Evolutionary conservation across 2,113 vertebrate species (phyloP), one percentile per base, ranked within the genome.

Genomic region (Clarias magur): DNA sequence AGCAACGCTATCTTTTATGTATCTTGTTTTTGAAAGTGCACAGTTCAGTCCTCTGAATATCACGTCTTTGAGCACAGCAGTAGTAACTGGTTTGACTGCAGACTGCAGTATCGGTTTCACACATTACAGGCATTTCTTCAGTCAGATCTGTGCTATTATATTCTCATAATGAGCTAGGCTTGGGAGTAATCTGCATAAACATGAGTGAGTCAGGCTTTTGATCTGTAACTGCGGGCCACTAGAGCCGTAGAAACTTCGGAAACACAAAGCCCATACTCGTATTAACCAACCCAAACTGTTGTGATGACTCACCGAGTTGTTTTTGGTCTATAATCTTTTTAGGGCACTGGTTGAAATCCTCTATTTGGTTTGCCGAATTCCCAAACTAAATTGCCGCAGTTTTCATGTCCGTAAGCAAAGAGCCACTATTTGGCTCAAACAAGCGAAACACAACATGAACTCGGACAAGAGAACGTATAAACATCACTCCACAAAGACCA

Each of bases 251-350:
- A 53, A 79, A 30, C 59, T n/a, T 48, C 70, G 63, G 38, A 21
- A 85, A 54, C 48, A 16, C 48, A 19, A 65, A 30, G n/a, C 42
- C 42, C 65, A 25, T 57, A 34, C 57, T 57, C 48, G 12, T 68
- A 25, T 38, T 63, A 82, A 82, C 9, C 21, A 48, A 25, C 12
- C 48, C 25, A 16, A 78, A 78, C 12, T 54, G n/a, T 57, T 34
- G 48, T 38, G 57, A 72, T 59, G 54, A 84, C 53, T 84, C 65
- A 84, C 53, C 3, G n/a, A 12, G 82, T 34, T 72, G 15, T 13
- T 84, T 72, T 84, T 70, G 67, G 34, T 84, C 73, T 56, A 27
- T 30, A 83, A 68, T 68, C 42, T 27, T 83, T 67, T 68, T 17
- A 68, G 25, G 38, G 62, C 62, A 10, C 19, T 82, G 62, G 11